Evolutionary conservation across 2,113 vertebrate species (phyloP), one percentile per base, ranked within the genome.

Genomic region (Plotosus lineatus): DNA sequence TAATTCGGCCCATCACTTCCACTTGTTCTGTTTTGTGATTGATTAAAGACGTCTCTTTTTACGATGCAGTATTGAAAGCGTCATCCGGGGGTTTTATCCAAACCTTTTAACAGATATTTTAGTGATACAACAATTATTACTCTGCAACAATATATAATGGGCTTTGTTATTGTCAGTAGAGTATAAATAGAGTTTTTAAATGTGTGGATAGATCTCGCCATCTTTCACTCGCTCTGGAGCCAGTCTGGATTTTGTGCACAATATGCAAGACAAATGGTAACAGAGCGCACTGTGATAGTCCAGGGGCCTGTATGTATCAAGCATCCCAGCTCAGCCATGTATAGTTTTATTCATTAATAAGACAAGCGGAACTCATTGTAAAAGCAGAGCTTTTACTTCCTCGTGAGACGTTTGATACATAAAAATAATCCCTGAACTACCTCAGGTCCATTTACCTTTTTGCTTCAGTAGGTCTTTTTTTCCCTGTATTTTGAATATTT

Each of bases 121-220:
- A 81, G 72, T 40, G 66, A 74, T 61, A 79, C 38, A 50, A 75
- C 72, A 44, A 46, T 82, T 77, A 77, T 82, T 75, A 76, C 73
- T 44, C 61, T 44, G 73, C 51, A 66, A 76, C 71, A 75, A 48
- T 69, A 82, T 82, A 82, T 77, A 77, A 76, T 69, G 72, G 51
- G 73, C 80, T 82, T 82, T 53, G 51, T 76, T 77, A 76, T 76
- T 68, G 50, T 82, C 50, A 77, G 73, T 82, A 76, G 80, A 76
- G 28, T 81, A 81, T 75, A 53, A 74, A 81, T 72, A 73, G 38
- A 61, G 42, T 44, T 55, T 74, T 68, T 78, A 38, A 68, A 61
- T 81, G 80, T 81, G 60, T 26, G 76, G 76, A 55, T 81, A 53
- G 73, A 81, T 44, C 60, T 81, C n/a, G 12, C 33, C 33, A 28